phyloP scores from a whole-genome alignment of 2,888 invertebrate genomes.

The Phortica magna region DNA sequence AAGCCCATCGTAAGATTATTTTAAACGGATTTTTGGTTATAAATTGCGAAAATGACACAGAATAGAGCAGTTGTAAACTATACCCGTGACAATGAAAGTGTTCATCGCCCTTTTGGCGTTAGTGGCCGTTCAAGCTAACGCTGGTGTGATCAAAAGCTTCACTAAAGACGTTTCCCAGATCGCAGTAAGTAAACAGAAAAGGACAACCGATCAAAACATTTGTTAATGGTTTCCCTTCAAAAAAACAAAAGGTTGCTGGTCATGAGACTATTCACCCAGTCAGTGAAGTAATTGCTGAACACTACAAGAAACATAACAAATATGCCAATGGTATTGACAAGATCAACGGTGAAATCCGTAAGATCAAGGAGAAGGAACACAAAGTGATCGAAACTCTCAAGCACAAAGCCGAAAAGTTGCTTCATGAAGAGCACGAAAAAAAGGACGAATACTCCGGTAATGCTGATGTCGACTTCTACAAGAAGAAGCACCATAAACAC shows the following conservation, averaged over 20 bases:
- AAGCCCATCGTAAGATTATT: no score
- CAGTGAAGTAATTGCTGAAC: neutral
- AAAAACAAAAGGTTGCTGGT: slow-evolving; percentile 7
- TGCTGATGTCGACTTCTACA: neutral
- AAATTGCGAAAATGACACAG: no score
- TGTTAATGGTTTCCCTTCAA: neutral
- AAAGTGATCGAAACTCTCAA: no score
- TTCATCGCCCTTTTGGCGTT: slow-evolving; percentile 41
- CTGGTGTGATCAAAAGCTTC: slow-evolving; percentile 40
- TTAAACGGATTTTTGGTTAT: no score
- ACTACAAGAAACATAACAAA: neutral
- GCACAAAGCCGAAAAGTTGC: no score
- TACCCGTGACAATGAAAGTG: slow-evolving; percentile 47
- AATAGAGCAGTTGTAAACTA: neutral
- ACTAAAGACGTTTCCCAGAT: neutral
- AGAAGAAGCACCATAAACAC: neutral
- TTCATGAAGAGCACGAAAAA: no score
- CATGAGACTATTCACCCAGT: neutral
- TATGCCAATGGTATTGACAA: neutral
- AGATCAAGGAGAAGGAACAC: no score
- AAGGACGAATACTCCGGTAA: no score
- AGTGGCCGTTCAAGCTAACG: slow-evolving; percentile 34
- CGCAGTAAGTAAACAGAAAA: neutral
- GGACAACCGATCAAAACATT: neutral
- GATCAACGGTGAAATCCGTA: no score